Percentiles rank a stretch among this genome's conserved stretches.
Evolutionary conservation across 2,113 vertebrate genomes (phyloP).

Genomic region (Sander lucioperca): DNA sequence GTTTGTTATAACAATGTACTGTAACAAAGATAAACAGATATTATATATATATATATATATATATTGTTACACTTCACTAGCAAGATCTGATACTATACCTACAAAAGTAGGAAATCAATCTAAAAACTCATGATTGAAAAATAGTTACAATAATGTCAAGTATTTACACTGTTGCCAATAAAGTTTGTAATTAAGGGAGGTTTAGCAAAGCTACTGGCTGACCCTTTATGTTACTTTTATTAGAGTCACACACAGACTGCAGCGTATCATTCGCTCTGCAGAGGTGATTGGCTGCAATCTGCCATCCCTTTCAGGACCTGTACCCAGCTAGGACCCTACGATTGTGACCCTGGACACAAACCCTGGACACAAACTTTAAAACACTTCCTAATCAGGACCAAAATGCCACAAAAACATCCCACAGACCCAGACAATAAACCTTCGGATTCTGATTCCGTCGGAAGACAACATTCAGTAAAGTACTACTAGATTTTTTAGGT

Average conservation of each 20-base stretch:
- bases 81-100: not conserved
- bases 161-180: not conserved
- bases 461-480: not conserved
- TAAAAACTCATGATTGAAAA: not conserved
- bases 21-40: not conserved
- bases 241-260: not conserved
- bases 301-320: no score
- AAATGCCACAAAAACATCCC: no score
- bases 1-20: not conserved
- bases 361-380: no score
- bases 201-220: not conserved
- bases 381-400: no score
- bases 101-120: not conserved
- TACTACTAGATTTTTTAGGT: not conserved
- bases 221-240: not conserved
- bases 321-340: no score
- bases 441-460: no score
- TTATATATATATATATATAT: no score
- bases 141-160: not conserved
- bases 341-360: no score
- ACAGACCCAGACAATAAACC: no score
- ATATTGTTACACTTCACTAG: not conserved
- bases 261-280: no score
- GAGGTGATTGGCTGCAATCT: no score
- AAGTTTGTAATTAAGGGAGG: not conserved